Conservation (phyloP, 2,113 vertebrate genomes). For the Phyllopteryx taeniolatus region DNA sequence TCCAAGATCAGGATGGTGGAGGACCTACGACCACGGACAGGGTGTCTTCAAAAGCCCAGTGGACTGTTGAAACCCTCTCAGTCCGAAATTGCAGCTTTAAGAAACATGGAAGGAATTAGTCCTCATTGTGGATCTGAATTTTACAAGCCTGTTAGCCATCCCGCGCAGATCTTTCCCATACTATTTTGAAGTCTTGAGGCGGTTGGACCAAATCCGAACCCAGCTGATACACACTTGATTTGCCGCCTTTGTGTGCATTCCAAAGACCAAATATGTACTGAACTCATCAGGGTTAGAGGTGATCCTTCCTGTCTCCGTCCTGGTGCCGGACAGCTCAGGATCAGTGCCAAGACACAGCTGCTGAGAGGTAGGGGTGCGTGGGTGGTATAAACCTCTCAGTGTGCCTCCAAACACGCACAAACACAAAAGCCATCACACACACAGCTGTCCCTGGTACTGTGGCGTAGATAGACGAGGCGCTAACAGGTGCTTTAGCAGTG, state of each 20-base stretch:
- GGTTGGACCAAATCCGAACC: slow-evolving; percentile 54
- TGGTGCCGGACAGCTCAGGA: slow-evolving; percentile 59
- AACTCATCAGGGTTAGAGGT: slow-evolving; percentile 55
- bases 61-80: slow-evolving; percentile 34
- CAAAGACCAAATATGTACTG: slow-evolving; percentile 60
- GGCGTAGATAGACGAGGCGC: slow-evolving; percentile 71
- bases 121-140: slow-evolving; percentile 45
- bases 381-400: slow-evolving; percentile 71
- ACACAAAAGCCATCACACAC: slow-evolving; percentile 57
- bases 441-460: slow-evolving; percentile 71
- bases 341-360: slow-evolving; percentile 66
- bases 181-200: slow-evolving; percentile 35
- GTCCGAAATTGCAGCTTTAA: slow-evolving; percentile 37
- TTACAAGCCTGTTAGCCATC: slow-evolving; percentile 42
- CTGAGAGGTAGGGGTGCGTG: slow-evolving; percentile 69
- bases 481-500: slow-evolving; percentile 73
- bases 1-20: slow-evolving; percentile 37
- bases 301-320: slow-evolving; percentile 58
- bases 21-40: slow-evolving; percentile 14
- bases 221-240: slow-evolving; percentile 43
- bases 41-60: slow-evolving; percentile 22
- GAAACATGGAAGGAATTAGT: slow-evolving; percentile 43
- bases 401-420: slow-evolving; percentile 47
- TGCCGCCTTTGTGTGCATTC: slow-evolving; percentile 53
- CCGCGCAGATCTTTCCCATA: slow-evolving; percentile 30